phyloP scores from a whole-genome alignment of 2,113 vertebrate genomes.

The Leucoraja erinaceus region DNA sequence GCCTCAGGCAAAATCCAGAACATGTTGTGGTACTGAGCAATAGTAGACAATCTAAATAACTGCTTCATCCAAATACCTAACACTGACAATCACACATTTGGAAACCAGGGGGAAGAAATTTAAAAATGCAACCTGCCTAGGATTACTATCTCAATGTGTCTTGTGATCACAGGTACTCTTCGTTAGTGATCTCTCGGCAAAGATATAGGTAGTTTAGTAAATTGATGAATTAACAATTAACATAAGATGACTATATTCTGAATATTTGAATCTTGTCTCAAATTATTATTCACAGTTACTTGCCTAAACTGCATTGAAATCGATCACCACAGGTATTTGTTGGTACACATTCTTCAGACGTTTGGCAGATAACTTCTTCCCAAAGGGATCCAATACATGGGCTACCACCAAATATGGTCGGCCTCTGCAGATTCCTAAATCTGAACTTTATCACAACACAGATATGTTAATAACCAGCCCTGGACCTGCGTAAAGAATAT shows the following conservation, averaged over 20 bases:
- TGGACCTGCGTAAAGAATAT: neutral
- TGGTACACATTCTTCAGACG: constrained; percentile 49
- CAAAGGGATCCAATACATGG: constrained; percentile 62
- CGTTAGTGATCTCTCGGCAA: neutral
- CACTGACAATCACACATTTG: neutral
- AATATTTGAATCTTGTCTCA: neutral
- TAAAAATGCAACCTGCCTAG: neutral
- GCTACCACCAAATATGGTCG: constrained; percentile 60
- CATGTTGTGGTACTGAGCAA: neutral
- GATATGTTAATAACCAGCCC: neutral
- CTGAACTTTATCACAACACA: constrained; percentile 56
- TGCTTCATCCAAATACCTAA: neutral
- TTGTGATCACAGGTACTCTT: neutral
- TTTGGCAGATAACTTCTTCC: constrained; percentile 59
- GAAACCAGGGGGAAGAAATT: neutral
- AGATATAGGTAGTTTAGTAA: neutral
- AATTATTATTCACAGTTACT: constrained; percentile 17
- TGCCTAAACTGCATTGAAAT: constrained; percentile 17
- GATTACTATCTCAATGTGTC: neutral
- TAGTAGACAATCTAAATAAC: neutral
- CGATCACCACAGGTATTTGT: constrained; percentile 59
- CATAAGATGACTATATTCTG: neutral
- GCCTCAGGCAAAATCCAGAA: neutral
- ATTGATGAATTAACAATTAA: neutral
- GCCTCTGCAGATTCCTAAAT: constrained; percentile 61